Evolutionary conservation across 2,888 invertebrate genomes (phyloP).

Genomic region (Resseliella maxima): DNA sequence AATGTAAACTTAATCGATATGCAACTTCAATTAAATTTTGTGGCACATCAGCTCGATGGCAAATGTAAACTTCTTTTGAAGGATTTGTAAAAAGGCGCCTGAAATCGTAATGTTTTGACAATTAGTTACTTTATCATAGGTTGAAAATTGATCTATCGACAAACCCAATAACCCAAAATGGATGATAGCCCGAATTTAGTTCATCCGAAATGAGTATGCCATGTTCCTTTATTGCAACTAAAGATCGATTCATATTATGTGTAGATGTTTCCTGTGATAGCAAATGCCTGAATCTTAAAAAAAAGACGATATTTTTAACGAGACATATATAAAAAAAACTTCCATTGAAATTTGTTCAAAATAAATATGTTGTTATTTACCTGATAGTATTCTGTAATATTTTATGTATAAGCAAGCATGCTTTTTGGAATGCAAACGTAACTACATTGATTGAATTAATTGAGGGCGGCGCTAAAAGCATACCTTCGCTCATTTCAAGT

Average conservation of each 20-base stretch:
- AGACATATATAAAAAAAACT: no score
- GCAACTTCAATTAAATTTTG: slow-evolving; percentile 92
- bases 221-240: slow-evolving; percentile 85
- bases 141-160: no score
- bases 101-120: slow-evolving; percentile 62
- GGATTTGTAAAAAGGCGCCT: slow-evolving; percentile 83
- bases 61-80: slow-evolving; percentile 84
- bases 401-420: slow-evolving; percentile 79
- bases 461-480: slow-evolving; percentile 74
- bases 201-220: slow-evolving; percentile 78
- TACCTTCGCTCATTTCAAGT: slow-evolving; percentile 77
- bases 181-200: neutral
- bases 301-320: no score
- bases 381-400: slow-evolving; percentile 77
- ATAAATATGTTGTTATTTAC: slow-evolving; percentile 62
- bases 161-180: slow-evolving; percentile 88
- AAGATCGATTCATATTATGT: slow-evolving; percentile 67
- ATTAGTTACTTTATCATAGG: slow-evolving; percentile 57
- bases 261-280: slow-evolving; percentile 67
- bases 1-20: slow-evolving; percentile 75
- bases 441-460: slow-evolving; percentile 70
- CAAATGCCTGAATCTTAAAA: slow-evolving; percentile 61
- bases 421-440: slow-evolving; percentile 76
- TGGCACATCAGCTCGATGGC: slow-evolving; percentile 86
- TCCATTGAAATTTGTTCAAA: neutral